Percentiles rank a stretch among this genome's conserved stretches.
Conservation (phyloP, 2,113 vertebrate genomes). For the Oryzias curvinotus region DNA sequence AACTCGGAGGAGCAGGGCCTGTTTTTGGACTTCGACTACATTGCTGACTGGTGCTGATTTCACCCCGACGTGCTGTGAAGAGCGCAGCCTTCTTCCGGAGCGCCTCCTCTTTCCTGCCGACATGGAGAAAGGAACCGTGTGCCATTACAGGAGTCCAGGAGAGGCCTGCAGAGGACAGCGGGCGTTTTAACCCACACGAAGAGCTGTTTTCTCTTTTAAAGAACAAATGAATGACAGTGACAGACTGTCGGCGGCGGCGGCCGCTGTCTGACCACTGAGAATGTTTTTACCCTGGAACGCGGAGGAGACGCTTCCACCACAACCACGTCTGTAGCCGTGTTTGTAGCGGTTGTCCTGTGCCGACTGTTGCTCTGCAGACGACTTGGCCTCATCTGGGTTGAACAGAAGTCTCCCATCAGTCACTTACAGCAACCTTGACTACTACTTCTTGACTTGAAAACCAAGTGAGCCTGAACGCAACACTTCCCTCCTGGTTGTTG, state of each 20-base stretch:
- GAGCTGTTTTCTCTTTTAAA: slow-evolving; percentile 36
- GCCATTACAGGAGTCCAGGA: slow-evolving; percentile 73
- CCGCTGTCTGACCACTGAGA: slow-evolving; percentile 89
- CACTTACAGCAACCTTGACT: slow-evolving; percentile 55
- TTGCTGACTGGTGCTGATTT: slow-evolving; percentile 95
- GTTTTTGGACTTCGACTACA: slow-evolving; percentile 98
- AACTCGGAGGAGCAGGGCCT: slow-evolving; percentile 90
- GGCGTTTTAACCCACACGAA: slow-evolving; percentile 1
- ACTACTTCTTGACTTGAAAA: slow-evolving; percentile 64
- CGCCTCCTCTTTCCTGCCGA: slow-evolving; percentile 61
- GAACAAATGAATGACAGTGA: slow-evolving; percentile 33
- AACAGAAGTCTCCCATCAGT: slow-evolving; percentile 34
- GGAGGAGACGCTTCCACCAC: slow-evolving; percentile 49
- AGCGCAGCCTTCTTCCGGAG: slow-evolving; percentile 44
- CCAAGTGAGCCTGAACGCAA: slow-evolving; percentile 26
- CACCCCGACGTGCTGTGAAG: slow-evolving; percentile 81
- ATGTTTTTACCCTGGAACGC: slow-evolving; percentile 69
- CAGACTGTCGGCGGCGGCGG: slow-evolving; percentile 17
- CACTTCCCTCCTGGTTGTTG: not conserved
- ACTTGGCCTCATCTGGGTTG: slow-evolving; percentile 30
- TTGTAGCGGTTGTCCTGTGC: slow-evolving; percentile 71
- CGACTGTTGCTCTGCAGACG: slow-evolving; percentile 34
- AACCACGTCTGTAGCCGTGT: slow-evolving; percentile 55
- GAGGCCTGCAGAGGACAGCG: slow-evolving; percentile 3
- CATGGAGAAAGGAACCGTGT: slow-evolving; percentile 72